phyloP scores from a whole-genome alignment of 2,888 invertebrate genomes.

The Schizotus pectinicornis region DNA sequence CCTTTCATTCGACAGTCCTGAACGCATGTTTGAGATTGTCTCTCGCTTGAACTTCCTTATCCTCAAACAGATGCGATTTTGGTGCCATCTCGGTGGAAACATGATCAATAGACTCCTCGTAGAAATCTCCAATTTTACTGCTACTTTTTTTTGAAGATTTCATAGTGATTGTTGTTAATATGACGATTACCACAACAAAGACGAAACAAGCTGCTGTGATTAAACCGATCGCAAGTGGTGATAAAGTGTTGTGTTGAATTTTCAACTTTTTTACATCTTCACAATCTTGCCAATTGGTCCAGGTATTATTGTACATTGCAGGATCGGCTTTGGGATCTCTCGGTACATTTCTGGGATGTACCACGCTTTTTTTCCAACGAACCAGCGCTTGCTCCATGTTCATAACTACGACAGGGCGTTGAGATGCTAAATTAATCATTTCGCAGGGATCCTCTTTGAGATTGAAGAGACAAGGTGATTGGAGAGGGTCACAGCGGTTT shows the following conservation, averaged over 20 bases:
- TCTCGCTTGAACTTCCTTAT: constrained; percentile 41
- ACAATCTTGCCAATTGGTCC: constrained; percentile 68
- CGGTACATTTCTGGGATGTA: constrained; percentile 58
- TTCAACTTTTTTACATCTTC: constrained; percentile 51
- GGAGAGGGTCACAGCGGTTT: constrained; percentile 48
- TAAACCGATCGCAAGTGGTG: constrained; percentile 50
- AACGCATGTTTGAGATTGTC: constrained; percentile 41
- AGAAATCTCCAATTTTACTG: constrained; percentile 8
- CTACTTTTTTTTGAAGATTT: constrained; percentile 16
- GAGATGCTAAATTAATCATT: constrained; percentile 57
- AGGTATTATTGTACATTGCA: constrained; percentile 61
- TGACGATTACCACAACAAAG: constrained; percentile 44
- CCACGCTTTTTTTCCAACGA: constrained; percentile 55
- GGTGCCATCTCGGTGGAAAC: constrained; percentile 33
- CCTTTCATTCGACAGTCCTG: constrained; percentile 37
- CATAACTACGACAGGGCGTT: constrained; percentile 53
- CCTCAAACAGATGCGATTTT: constrained; percentile 42
- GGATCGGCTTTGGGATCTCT: constrained; percentile 62
- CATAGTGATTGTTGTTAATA: constrained; percentile 39
- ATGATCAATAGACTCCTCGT: constrained; percentile 35
- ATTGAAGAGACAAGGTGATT: constrained; percentile 61
- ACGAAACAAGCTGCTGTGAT: constrained; percentile 48
- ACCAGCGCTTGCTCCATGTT: constrained; percentile 59
- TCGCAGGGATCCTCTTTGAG: constrained; percentile 63
- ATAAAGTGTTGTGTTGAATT: constrained; percentile 40